These are phyloP conservation scores for Taenioides sp. DNA, from an alignment of 2,797 vertebrate genomes.

Conservation along the genomic window DNA sequence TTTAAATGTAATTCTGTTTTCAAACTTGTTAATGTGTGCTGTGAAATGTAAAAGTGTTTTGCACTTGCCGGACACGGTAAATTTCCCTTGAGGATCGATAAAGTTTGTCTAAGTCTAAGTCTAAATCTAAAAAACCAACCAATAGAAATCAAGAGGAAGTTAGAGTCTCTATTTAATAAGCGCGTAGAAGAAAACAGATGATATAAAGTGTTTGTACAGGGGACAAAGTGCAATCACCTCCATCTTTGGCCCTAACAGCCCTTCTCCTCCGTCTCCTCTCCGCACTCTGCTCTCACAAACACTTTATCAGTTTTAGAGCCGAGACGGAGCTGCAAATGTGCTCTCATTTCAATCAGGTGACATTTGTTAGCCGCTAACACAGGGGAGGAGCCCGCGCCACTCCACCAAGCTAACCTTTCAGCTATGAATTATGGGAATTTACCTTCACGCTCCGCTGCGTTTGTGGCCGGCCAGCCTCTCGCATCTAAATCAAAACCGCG, in stretches of 20 bases:
- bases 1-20: too few species aligned
- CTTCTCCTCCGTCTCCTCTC: slow-evolving; percentile 12
- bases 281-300: slow-evolving; percentile 16
- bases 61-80: too few species aligned
- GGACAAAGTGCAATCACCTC: slow-evolving; percentile 8
- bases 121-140: not conserved
- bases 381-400: slow-evolving; percentile 77
- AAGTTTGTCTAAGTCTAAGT: too few species aligned
- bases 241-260: slow-evolving; percentile 29
- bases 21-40: too few species aligned
- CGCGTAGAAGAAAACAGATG: not conserved
- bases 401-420: slow-evolving; percentile 87
- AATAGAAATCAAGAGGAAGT: not conserved
- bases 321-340: slow-evolving; percentile 62
- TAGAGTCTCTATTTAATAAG: not conserved
- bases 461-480: slow-evolving; percentile 83
- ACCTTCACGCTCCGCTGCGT: slow-evolving; percentile 91
- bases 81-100: too few species aligned
- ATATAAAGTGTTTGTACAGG: not conserved
- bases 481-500: slow-evolving; percentile 93
- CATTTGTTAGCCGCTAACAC: slow-evolving; percentile 87
- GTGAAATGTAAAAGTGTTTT: too few species aligned
- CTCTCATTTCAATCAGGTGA: slow-evolving; percentile 85
- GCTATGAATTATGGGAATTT: slow-evolving; percentile 97
- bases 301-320: slow-evolving; percentile 69